Evolutionary conservation across 2,888 invertebrate species (phyloP), one percentile per base, ranked within the genome.

Genomic region (Branchellion lobata): DNA sequence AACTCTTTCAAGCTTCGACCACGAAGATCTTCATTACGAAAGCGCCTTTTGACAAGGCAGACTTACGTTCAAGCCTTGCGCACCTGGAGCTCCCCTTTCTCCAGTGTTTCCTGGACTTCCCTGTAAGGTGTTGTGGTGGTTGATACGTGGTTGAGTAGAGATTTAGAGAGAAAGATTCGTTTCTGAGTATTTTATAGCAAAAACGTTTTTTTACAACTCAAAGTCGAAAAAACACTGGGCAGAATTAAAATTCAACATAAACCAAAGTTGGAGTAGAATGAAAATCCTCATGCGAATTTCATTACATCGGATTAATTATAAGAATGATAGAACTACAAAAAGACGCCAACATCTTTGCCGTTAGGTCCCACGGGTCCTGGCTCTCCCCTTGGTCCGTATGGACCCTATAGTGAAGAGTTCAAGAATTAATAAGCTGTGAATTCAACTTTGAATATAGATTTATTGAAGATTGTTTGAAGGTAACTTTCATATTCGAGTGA

Each of bases 311-410:
- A n/a, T n/a, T n/a, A n/a, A n/a, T n/a, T n/a, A n/a, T n/a, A n/a
- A n/a, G n/a, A n/a, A n/a, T n/a, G n/a, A n/a, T n/a, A n/a, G n/a
- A n/a, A n/a, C n/a, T n/a, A n/a, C n/a, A n/a, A n/a, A n/a, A n/a
- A n/a, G n/a, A 29, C 18, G 57, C 31, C 8, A 8, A 76, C 76
- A 27, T 95, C 93, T 85, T 95, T 93, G 77, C 95, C 95, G 1
- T 94, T 94, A 5, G 94, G 91, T 53, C 95, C 95, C 5, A 91
- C 90, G 79, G 91, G 89, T 51, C 95, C 95, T 83, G 90, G 89
- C 65, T 90, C 90, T 0, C 95, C 94, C 14, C 69, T 31, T 24
- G 69, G 69, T 2, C 69, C 69, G 14, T 31, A 69, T 8, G 69
- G 69, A n/a, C 69, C 69, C 69, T 69, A 31, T 31, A 21, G 21